phyloP scores from a whole-genome alignment of 2,113 vertebrate genomes.

The Pandion haliaetus region DNA sequence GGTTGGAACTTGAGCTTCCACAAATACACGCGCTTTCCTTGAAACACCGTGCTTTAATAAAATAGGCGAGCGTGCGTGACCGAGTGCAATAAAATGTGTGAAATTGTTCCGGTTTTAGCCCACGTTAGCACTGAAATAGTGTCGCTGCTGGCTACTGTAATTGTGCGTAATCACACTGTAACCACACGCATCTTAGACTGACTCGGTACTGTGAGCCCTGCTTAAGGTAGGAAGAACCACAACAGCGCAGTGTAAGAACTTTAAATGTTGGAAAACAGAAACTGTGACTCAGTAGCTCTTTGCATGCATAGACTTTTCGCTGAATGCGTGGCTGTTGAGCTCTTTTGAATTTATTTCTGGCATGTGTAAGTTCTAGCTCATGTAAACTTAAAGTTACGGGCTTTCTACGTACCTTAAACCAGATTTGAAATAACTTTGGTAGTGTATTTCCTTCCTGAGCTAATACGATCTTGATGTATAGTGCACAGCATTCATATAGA shows the following conservation, averaged over 20 bases:
- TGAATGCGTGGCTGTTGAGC: background rate
- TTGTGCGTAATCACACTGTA: background rate
- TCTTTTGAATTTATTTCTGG: background rate
- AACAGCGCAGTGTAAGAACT: background rate
- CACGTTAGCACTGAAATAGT: accelerated
- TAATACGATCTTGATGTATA: background rate
- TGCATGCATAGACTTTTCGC: accelerated
- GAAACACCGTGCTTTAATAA: background rate
- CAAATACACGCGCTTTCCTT: background rate
- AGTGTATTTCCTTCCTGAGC: background rate
- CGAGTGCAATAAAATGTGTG: background rate
- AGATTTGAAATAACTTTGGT: background rate
- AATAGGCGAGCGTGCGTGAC: background rate
- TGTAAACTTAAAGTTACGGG: background rate
- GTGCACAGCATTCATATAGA: background rate
- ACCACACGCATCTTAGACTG: accelerated
- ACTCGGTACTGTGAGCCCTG: accelerated
- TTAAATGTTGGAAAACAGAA: background rate
- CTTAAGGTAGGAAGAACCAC: background rate
- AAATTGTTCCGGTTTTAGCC: background rate
- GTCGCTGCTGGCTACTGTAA: background rate
- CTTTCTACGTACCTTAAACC: background rate
- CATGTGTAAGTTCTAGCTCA: background rate
- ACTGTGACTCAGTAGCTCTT: background rate
- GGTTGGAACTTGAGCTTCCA: background rate